These are phyloP conservation scores for Polydesmus complanatus DNA, from an alignment of 2,888 invertebrate species.

Conservation along the genomic window DNA sequence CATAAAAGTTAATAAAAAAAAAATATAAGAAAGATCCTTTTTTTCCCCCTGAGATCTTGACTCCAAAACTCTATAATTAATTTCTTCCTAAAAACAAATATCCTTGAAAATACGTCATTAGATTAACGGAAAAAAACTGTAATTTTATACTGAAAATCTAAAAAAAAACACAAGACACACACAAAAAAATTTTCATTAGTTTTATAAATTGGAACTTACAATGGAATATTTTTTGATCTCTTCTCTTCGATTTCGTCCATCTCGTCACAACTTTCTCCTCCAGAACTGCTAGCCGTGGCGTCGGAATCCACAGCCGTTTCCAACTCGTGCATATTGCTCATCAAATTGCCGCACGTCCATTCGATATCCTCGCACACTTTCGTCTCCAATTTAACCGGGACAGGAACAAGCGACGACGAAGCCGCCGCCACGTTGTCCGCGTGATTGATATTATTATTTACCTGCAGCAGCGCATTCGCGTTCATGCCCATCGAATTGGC, in stretches of 20 bases:
- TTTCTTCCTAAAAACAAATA: too few relatives aligned
- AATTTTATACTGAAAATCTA: too few relatives aligned
- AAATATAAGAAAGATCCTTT: too few relatives aligned
- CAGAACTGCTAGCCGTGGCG: constrained; percentile 84
- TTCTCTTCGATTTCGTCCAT: constrained; percentile 32
- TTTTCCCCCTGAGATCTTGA: too few relatives aligned
- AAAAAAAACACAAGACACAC: background rate
- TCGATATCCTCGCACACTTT: constrained; percentile 41
- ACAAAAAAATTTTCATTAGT: background rate
- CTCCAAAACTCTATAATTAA: too few relatives aligned
- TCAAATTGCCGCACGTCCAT: constrained; percentile 50
- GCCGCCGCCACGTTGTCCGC: constrained; percentile 14
- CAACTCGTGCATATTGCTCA: constrained; percentile 55
- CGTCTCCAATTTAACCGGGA: constrained; percentile 24
- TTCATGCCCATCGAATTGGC: background rate
- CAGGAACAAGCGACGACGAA: background rate
- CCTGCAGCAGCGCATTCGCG: constrained; percentile 12
- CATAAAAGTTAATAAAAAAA: too few relatives aligned
- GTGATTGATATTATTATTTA: constrained; percentile 16
- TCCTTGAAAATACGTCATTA: too few relatives aligned
- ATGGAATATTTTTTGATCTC: constrained; percentile 25
- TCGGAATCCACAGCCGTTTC: constrained; percentile 74
- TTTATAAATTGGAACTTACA: constrained; percentile 47
- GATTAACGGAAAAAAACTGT: too few relatives aligned
- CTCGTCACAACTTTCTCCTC: constrained; percentile 87